phyloP scores from a whole-genome alignment of 2,888 invertebrate species.

The Caenorhabditis becei region DNA sequence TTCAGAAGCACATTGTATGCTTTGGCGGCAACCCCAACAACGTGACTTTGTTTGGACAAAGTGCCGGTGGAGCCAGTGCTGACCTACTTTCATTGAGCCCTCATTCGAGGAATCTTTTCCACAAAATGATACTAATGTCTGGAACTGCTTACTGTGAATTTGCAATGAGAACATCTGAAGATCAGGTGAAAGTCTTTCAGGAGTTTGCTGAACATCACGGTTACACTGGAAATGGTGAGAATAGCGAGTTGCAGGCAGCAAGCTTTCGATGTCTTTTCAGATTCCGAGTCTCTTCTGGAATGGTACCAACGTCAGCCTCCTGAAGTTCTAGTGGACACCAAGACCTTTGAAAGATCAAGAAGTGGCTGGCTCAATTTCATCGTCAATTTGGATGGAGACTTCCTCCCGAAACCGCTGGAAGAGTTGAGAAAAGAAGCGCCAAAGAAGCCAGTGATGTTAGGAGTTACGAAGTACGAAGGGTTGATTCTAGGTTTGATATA shows the following conservation, averaged over 20 bases:
- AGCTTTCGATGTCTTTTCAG: constrained; percentile 4
- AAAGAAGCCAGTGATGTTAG: constrained; percentile 60
- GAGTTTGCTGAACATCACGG: constrained; percentile 66
- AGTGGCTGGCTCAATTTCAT: constrained; percentile 38
- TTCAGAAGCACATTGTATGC: constrained; percentile 33
- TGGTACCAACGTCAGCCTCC: background rate
- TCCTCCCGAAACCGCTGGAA: constrained; percentile 67
- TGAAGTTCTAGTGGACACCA: background rate
- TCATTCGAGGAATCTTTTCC: constrained; percentile 72
- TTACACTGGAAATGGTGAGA: constrained; percentile 33
- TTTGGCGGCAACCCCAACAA: constrained; percentile 43
- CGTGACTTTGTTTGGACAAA: constrained; percentile 51
- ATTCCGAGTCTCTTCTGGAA: constrained; percentile 3
- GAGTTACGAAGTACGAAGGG: constrained; percentile 68
- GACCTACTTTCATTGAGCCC: constrained; percentile 70
- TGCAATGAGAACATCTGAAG: constrained; percentile 56
- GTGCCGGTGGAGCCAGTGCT: constrained; percentile 44
- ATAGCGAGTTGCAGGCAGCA: background rate
- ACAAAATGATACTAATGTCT: constrained; percentile 68
- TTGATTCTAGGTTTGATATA: constrained; percentile 19
- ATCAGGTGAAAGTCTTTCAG: constrained; percentile 47
- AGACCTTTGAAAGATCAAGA: background rate
- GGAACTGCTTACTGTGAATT: constrained; percentile 67
- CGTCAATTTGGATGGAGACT: constrained; percentile 69
- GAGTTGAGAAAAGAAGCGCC: constrained; percentile 63